phyloP scores from a whole-genome alignment of 2,797 vertebrate species.

The Myotis pilosus region DNA sequence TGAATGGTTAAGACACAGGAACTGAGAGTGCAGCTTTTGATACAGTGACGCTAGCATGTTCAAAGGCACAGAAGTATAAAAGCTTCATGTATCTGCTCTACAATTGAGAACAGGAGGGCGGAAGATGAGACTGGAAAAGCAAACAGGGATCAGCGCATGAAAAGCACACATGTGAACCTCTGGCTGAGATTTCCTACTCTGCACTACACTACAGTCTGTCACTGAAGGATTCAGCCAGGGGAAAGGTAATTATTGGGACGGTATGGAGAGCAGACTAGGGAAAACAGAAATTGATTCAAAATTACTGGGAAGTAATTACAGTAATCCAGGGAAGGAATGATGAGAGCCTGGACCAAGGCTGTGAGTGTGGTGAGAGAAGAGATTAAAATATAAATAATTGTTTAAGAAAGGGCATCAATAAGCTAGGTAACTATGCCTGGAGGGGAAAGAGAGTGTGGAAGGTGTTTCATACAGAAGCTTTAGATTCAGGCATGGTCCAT shows the following conservation, averaged over 20 bases:
- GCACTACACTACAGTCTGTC: neutral
- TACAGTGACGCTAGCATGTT: neutral
- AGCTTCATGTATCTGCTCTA: neutral
- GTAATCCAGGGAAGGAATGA: neutral
- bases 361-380: neutral
- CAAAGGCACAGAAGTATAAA: neutral
- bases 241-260: neutral
- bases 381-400: neutral
- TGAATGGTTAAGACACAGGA: neutral
- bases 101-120: neutral
- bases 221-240: neutral
- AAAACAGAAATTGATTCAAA: neutral
- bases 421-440: neutral
- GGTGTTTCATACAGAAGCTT: neutral
- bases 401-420: neutral
- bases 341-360: neutral
- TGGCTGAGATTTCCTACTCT: neutral
- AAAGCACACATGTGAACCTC: neutral
- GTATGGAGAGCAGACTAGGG: neutral
- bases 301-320: neutral
- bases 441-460: neutral
- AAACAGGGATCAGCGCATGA: neutral
- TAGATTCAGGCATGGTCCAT: neutral
- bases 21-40: neutral
- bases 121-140: neutral